These are phyloP conservation scores for Alauda arvensis DNA, from an alignment of 2,797 vertebrate species.

Conservation along the genomic window DNA sequence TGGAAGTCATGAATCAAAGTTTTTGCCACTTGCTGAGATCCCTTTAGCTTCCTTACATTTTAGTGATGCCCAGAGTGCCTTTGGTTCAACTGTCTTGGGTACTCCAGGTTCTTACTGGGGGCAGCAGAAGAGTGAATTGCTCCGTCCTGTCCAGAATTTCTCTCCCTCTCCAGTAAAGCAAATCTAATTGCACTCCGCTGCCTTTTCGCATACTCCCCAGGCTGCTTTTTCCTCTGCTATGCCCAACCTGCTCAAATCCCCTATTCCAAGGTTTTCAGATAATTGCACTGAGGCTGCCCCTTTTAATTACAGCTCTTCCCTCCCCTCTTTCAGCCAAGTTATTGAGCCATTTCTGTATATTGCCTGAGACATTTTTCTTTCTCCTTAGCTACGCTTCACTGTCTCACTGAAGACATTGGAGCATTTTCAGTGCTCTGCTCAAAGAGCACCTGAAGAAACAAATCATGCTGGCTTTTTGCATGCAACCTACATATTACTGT, in stretches of 20 bases:
- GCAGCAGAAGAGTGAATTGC: neutral
- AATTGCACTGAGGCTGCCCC: neutral
- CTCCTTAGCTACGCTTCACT: conserved; percentile 23
- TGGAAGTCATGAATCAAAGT: neutral
- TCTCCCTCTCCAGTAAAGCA: neutral
- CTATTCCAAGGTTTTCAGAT: neutral
- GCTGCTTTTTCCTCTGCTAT: neutral
- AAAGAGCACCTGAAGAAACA: conserved; percentile 20
- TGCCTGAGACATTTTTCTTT: conserved; percentile 27
- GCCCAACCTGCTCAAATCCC: neutral
- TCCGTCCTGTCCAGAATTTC: neutral
- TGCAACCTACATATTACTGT: conserved; percentile 3
- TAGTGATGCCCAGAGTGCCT: neutral
- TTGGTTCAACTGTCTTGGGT: neutral
- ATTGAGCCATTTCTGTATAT: conserved; percentile 17
- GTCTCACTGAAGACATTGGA: conserved; percentile 15
- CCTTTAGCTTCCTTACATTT: neutral
- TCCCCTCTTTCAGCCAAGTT: neutral
- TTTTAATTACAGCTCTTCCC: neutral
- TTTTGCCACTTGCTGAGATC: neutral
- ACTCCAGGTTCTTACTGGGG: neutral
- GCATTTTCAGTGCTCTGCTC: neutral
- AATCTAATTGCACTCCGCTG: neutral
- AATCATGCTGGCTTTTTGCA: neutral
- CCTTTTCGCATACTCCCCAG: neutral